Evolutionary conservation across 2,113 vertebrate genomes (phyloP).

Genomic region (Balaenoptera acutorostrata): DNA sequence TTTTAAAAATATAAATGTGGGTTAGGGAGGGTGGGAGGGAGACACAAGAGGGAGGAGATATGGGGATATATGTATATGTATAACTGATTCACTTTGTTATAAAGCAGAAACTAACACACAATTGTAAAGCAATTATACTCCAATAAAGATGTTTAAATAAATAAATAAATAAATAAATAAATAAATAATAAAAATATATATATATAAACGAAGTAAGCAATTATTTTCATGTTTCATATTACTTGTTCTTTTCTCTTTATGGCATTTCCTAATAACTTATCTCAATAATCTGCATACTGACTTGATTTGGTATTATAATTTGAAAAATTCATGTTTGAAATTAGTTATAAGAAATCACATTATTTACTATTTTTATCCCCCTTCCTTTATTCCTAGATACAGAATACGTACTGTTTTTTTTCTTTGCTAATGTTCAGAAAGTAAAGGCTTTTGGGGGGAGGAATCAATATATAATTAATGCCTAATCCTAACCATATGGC

Average conservation of each 20-base stretch:
- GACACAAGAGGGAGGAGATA: no score
- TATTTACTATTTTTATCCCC: neutral
- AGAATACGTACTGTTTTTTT: neutral
- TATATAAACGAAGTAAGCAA: neutral
- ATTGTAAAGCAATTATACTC: no score
- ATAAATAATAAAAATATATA: no score
- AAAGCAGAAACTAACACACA: no score
- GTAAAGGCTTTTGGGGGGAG: neutral
- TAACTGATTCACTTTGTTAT: no score
- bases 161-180: no score
- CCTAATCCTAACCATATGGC: neutral
- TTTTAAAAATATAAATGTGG: no score
- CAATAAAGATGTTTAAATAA: no score
- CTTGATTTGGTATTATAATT: conserved; percentile 16
- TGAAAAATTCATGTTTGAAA: neutral
- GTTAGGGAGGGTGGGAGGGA: no score
- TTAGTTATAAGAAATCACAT: neutral
- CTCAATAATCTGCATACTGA: neutral
- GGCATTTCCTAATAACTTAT: conserved; percentile 33
- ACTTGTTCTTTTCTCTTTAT: neutral
- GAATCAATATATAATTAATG: neutral
- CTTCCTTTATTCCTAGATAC: neutral
- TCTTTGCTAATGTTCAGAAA: conserved; percentile 28
- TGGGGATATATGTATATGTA: no score
- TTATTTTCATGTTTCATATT: neutral